phyloP scores from a whole-genome alignment of 1,140 invertebrate species.

The honey bee (Apis mellifera) region Amel_HAv3.1 CM009936.2:1856001-1856500 shows the following conservation, averaged over 20 bases:
- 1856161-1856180: slow-evolving; percentile 78
- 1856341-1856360: slow-evolving; percentile 86
- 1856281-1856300: background rate
- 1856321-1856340: slow-evolving; percentile 75
- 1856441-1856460: slow-evolving; percentile 62
- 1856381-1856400: slow-evolving; percentile 85
- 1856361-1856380: slow-evolving; percentile 91
- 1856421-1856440: slow-evolving; percentile 68
- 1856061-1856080: slow-evolving; percentile 88
- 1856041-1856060: slow-evolving; percentile 87
- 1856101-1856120: slow-evolving; percentile 75
- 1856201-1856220: slow-evolving; percentile 78
- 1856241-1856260: background rate
- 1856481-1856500: slow-evolving; percentile 77
- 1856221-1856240: slow-evolving; percentile 77
- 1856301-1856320: slow-evolving; percentile 28
- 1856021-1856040: slow-evolving; percentile 92
- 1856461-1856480: slow-evolving; percentile 68
- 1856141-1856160: slow-evolving; percentile 70
- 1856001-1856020: slow-evolving; percentile 81
- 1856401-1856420: slow-evolving; percentile 77
- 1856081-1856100: slow-evolving; percentile 78
- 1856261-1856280: background rate
- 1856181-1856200: slow-evolving; percentile 75
- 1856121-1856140: slow-evolving; percentile 65